phyloP scores from a whole-genome alignment of 2,888 invertebrate species.

The Melanotus villosus region DNA sequence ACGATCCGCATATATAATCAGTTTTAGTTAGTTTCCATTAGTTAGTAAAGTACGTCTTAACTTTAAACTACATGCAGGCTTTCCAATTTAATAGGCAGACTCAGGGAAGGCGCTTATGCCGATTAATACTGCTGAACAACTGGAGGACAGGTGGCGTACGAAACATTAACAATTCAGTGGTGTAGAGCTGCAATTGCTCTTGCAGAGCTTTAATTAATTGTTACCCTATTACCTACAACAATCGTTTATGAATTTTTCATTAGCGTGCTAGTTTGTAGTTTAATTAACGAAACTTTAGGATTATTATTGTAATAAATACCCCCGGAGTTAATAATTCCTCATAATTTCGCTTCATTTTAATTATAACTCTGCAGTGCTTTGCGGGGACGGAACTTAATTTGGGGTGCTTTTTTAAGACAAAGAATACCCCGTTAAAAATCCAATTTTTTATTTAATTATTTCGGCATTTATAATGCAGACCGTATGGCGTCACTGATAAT shows the following conservation, averaged over 20 bases:
- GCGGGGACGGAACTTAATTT: too few relatives aligned
- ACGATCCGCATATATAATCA: conserved; percentile 25
- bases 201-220: conserved; percentile 26
- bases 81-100: conserved; percentile 24
- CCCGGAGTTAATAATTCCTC: too few relatives aligned
- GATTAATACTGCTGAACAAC: conserved; percentile 23
- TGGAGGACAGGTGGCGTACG: conserved; percentile 22
- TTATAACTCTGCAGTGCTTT: too few relatives aligned
- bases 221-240: conserved; percentile 16
- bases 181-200: conserved; percentile 17
- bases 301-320: background rate
- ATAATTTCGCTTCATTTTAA: too few relatives aligned
- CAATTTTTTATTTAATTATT: too few relatives aligned
- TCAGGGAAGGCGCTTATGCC: conserved; percentile 16
- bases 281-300: background rate
- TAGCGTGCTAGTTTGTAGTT: conserved; percentile 2
- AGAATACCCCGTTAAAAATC: too few relatives aligned
- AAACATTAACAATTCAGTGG: conserved; percentile 26
- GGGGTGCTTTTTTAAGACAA: too few relatives aligned
- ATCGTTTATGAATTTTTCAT: conserved; percentile 17
- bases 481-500: too few relatives aligned
- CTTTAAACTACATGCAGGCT: conserved; percentile 33
- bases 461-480: too few relatives aligned
- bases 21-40: conserved; percentile 33
- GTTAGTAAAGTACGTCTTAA: conserved; percentile 26